A percentile compares a stretch with the other conserved stretches of the same genome.
These are phyloP conservation scores for Axinella damicornis DNA, from an alignment of 37 sponge, comb jelly and placozoan species.

Conservation along the genomic window DNA sequence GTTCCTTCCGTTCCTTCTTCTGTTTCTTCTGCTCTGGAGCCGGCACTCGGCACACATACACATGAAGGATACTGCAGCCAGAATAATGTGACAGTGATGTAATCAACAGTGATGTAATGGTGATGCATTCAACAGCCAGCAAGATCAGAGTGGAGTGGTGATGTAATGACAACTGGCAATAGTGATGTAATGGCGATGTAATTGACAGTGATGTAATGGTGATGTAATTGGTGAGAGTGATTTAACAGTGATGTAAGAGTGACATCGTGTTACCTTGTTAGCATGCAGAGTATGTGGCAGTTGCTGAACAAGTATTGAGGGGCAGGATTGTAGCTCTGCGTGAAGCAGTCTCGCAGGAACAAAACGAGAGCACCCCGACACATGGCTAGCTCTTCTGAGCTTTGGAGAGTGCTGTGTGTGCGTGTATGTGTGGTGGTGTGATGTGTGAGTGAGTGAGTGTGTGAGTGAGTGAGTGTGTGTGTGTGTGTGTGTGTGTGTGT, in stretches of 20 bases:
- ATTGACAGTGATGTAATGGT: too few relatives aligned
- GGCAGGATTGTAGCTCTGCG: constrained; percentile 9
- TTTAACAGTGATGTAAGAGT: too few relatives aligned
- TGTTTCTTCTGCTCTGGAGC: constrained; percentile 51
- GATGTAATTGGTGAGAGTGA: too few relatives aligned
- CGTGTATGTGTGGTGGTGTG: too few relatives aligned
- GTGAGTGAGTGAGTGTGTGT: neutral
- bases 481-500: too few relatives aligned
- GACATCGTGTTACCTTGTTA: constrained; percentile 53
- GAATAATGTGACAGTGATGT: neutral
- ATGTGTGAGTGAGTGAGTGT: neutral
- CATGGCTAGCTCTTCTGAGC: constrained; percentile 39
- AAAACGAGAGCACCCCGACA: constrained; percentile 14
- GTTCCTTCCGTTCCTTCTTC: constrained; percentile 68
- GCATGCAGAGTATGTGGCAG: constrained; percentile 67
- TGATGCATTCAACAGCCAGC: too few relatives aligned
- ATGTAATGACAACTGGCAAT: too few relatives aligned
- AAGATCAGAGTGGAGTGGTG: too few relatives aligned
- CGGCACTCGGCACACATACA: constrained; percentile 67
- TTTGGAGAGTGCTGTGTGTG: constrained; percentile 37
- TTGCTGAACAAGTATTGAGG: neutral
- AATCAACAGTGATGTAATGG: neutral
- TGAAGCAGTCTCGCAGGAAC: constrained; percentile 48
- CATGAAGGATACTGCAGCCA: constrained; percentile 63
- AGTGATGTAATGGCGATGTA: neutral